These are phyloP conservation scores for Heliconius hortense DNA, from an alignment of 2,888 invertebrate species.

Conservation along the genomic window DNA sequence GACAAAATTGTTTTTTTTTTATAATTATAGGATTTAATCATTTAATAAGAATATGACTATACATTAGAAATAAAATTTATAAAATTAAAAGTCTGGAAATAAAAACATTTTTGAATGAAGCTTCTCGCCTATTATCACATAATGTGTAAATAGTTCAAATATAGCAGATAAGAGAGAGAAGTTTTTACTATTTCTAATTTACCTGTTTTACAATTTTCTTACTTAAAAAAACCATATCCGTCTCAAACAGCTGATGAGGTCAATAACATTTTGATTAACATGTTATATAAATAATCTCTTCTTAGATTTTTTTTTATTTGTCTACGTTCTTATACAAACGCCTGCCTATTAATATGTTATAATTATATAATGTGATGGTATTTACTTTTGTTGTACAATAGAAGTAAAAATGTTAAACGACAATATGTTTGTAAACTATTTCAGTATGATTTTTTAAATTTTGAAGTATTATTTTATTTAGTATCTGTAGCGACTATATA, in stretches of 20 bases:
- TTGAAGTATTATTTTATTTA: neutral
- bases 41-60: neutral
- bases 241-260: constrained; percentile 30
- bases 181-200: neutral
- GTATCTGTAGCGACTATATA: constrained; percentile 7
- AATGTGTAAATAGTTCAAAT: neutral
- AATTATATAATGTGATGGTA: neutral
- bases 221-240: constrained; percentile 8
- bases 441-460: neutral
- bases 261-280: constrained; percentile 26
- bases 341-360: neutral
- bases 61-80: neutral
- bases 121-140: neutral
- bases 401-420: no score
- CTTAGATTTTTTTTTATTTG: constrained; percentile 24
- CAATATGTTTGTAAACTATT: neutral
- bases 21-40: constrained; percentile 7
- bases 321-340: neutral
- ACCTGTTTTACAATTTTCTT: neutral
- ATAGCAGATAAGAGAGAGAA: neutral
- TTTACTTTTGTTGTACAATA: neutral
- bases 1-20: constrained; percentile 24
- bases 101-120: neutral
- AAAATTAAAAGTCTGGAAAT: neutral
- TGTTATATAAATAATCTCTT: constrained; percentile 24